These are phyloP conservation scores for Pediacus dermestoides DNA, from an alignment of 2,888 invertebrate genomes.

Conservation along the genomic window DNA sequence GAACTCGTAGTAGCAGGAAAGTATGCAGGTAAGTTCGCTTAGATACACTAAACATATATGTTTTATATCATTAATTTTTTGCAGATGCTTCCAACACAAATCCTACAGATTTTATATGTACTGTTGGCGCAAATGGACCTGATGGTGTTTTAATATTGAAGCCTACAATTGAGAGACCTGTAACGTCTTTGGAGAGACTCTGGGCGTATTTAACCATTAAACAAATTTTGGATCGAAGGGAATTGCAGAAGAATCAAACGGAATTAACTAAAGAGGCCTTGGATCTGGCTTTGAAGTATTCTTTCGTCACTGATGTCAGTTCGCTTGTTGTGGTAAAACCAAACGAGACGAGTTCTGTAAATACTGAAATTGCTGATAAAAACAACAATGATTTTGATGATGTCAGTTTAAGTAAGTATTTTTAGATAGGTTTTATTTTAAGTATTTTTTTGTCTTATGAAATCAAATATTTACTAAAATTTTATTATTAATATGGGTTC, in stretches of 20 bases:
- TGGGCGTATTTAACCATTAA: conserved; percentile 65
- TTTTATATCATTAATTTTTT: not conserved
- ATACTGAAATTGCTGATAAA: conserved; percentile 20
- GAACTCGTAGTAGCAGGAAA: conserved; percentile 60
- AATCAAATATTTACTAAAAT: too few relatives aligned
- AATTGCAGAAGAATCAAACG: conserved; percentile 26
- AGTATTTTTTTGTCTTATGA: too few relatives aligned
- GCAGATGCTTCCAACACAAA: not conserved
- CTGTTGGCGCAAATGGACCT: conserved; percentile 16
- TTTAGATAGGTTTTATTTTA: too few relatives aligned
- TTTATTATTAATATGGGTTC: too few relatives aligned
- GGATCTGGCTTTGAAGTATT: conserved; percentile 53
- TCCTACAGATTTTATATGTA: too few relatives aligned
- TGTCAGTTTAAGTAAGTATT: too few relatives aligned
- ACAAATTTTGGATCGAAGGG: conserved; percentile 54
- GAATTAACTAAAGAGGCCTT: conserved; percentile 54
- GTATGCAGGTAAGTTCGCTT: conserved; percentile 15
- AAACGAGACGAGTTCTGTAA: conserved; percentile 45
- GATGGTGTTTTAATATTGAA: conserved; percentile 32
- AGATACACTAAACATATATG: not conserved
- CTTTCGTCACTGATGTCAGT: conserved; percentile 65
- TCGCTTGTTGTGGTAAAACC: conserved; percentile 65
- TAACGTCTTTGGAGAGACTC: conserved; percentile 40
- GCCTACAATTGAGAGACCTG: conserved; percentile 25
- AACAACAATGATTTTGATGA: too few relatives aligned